A percentile compares a stretch with the other conserved stretches of the same genome.
Conservation (phyloP, 2,113 vertebrate genomes). For the Spea multiplicata region DNA sequence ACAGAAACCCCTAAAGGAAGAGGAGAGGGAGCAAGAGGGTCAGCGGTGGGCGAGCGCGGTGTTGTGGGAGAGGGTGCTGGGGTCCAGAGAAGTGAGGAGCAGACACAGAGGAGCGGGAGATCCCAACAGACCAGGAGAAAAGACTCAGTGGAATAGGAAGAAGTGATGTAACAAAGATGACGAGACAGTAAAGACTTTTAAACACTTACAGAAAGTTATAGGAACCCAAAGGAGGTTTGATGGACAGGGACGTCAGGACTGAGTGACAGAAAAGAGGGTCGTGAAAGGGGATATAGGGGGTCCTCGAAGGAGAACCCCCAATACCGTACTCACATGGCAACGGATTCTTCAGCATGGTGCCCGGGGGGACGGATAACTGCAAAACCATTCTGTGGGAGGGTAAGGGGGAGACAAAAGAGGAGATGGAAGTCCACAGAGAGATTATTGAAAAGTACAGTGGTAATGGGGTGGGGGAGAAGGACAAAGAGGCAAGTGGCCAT, state of each 20-base stretch:
- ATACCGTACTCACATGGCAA: conserved; percentile 75
- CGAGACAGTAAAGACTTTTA: too few species aligned
- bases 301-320: background rate
- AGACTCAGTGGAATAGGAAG: background rate
- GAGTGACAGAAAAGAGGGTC: background rate
- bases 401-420: background rate
- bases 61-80: background rate
- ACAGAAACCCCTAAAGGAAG: conserved; percentile 88
- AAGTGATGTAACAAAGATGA: too few species aligned
- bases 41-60: background rate
- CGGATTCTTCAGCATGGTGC: conserved; percentile 84
- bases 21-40: background rate
- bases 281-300: background rate
- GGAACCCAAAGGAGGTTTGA: background rate
- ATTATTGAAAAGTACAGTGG: background rate
- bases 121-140: background rate
- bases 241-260: background rate
- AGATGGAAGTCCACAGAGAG: conserved; percentile 2
- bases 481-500: background rate
- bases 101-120: too few species aligned
- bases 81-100: background rate
- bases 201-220: too few species aligned
- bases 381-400: conserved; percentile 75
- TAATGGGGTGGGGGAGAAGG: background rate
- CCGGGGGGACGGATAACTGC: conserved; percentile 83